Conservation (phyloP, 2,113 vertebrate genomes). For the Entosphenus tridentatus region DNA sequence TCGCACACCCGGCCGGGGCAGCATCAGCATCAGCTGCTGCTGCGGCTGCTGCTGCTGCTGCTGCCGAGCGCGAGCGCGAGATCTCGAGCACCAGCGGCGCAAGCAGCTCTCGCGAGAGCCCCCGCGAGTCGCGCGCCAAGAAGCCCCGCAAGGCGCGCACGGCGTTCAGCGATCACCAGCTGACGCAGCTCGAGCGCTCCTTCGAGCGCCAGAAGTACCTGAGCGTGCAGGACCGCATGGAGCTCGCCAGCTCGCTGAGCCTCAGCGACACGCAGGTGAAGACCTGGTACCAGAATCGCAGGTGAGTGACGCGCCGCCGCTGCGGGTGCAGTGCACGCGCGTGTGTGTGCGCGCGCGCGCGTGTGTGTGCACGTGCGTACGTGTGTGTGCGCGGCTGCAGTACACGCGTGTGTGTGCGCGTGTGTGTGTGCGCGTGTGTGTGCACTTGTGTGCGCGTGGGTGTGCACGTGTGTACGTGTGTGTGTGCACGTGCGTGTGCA, state of each 20-base stretch:
- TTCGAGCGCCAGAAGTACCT: slow-evolving; percentile 92
- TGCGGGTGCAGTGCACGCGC: too few species aligned
- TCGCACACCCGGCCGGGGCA: too few species aligned
- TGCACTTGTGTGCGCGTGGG: too few species aligned
- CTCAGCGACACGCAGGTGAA: slow-evolving; percentile 98
- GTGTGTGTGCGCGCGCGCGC: too few species aligned
- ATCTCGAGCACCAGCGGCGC: slow-evolving; percentile 51
- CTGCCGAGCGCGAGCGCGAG: slow-evolving; percentile 58
- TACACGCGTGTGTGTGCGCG: too few species aligned
- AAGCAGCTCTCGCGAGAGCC: slow-evolving; percentile 37
- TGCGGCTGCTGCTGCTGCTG: too few species aligned
- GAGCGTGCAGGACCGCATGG: slow-evolving; percentile 95
- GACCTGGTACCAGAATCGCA: slow-evolving; percentile 99
- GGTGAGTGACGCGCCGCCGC: slow-evolving; percentile 25
- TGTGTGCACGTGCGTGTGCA: too few species aligned
- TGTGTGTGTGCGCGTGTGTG: too few species aligned
- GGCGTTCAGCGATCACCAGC: slow-evolving; percentile 92
- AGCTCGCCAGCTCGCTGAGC: slow-evolving; percentile 87
- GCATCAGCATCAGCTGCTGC: too few species aligned
- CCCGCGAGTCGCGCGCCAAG: slow-evolving; percentile 61
- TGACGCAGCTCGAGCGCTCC: slow-evolving; percentile 90
- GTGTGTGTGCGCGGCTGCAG: too few species aligned
- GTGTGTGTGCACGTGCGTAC: too few species aligned
- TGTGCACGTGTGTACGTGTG: too few species aligned
- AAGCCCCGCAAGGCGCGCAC: slow-evolving; percentile 92